phyloP scores from a whole-genome alignment of 2,797 vertebrate species.

The Acanthornis magna region DNA sequence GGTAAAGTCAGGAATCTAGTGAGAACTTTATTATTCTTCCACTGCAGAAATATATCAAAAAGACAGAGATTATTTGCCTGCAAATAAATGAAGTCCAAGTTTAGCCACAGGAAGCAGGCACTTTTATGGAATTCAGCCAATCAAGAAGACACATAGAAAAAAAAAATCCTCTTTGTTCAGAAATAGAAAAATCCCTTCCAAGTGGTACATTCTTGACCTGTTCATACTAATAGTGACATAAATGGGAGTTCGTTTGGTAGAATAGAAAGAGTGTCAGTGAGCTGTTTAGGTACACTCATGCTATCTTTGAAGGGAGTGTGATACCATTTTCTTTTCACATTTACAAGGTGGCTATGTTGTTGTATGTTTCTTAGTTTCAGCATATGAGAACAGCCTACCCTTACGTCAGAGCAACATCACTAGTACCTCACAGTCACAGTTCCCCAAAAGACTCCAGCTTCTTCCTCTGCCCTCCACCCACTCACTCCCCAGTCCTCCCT shows the following conservation, averaged over 20 bases:
- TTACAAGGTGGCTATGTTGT: background rate
- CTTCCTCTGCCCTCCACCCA: background rate
- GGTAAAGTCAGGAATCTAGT: background rate
- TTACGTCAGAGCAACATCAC: background rate
- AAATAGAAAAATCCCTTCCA: background rate
- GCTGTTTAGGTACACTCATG: background rate
- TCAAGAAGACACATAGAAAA: background rate
- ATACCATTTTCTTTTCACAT: background rate
- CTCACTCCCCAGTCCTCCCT: background rate
- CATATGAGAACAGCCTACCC: background rate
- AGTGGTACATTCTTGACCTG: background rate
- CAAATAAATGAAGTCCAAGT: background rate
- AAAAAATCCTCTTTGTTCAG: background rate
- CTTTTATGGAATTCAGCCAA: background rate
- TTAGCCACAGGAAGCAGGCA: background rate
- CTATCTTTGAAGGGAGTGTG: accelerated
- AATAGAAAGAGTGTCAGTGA: background rate
- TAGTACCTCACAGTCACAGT: background rate
- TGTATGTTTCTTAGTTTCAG: background rate
- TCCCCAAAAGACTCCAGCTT: background rate
- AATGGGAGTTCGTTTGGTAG: background rate
- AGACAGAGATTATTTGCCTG: background rate
- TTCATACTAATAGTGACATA: background rate
- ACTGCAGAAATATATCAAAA: background rate
- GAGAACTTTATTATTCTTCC: background rate